These are phyloP conservation scores for Ferrisia virgata DNA, from an alignment of 2,888 invertebrate species.

Conservation along the genomic window DNA sequence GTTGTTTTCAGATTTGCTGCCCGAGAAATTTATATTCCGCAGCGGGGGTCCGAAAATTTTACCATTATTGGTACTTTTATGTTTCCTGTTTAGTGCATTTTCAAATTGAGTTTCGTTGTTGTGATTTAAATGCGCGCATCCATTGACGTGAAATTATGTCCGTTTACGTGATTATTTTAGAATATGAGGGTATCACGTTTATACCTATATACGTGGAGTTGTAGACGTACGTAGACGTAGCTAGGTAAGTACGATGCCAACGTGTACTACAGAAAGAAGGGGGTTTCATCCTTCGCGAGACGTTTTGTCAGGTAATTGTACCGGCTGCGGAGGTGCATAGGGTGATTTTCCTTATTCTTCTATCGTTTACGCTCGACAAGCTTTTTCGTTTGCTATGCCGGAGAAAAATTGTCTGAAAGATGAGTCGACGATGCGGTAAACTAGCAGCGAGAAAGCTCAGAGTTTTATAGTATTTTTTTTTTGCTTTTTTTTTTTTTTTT, in stretches of 20 bases:
- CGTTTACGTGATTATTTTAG: slow-evolving; percentile 18
- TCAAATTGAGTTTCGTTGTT: neutral
- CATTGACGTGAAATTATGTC: slow-evolving; percentile 2
- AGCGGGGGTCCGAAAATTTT: slow-evolving; percentile 21
- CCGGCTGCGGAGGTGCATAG: neutral
- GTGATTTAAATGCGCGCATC: slow-evolving; percentile 23
- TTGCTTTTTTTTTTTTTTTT: too few species aligned
- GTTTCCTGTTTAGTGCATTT: slow-evolving; percentile 6
- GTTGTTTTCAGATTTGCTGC: neutral
- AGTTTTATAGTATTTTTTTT: neutral
- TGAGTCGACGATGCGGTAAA: neutral
- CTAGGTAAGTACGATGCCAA: too few species aligned
- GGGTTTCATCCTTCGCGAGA: neutral
- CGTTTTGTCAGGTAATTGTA: neutral
- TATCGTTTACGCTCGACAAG: neutral
- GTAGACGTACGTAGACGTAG: too few species aligned
- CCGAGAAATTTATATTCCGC: slow-evolving; percentile 17
- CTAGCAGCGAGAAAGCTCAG: neutral
- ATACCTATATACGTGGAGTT: neutral
- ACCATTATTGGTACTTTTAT: slow-evolving; percentile 20
- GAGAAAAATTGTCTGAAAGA: neutral
- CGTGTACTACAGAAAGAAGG: too few species aligned
- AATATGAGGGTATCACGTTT: neutral
- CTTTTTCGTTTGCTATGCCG: neutral
- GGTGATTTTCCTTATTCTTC: neutral